phyloP scores from a whole-genome alignment of 2,888 invertebrate genomes.

The Drosophila pullipes region DNA sequence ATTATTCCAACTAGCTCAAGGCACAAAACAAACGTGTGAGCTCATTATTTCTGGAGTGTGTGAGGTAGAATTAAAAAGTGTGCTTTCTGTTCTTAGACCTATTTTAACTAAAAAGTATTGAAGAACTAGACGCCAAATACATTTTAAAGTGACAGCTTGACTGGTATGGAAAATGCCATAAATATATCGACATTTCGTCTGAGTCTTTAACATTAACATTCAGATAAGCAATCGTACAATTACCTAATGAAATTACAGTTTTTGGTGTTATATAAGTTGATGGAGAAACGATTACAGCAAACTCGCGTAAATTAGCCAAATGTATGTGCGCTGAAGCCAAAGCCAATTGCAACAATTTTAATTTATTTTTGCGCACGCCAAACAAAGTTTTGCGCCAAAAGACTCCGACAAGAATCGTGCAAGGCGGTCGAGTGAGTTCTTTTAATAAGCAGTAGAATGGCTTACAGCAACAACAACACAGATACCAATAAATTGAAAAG shows the following conservation, averaged over 20 bases:
- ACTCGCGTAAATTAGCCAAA: constrained; percentile 24
- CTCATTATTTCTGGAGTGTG: constrained; percentile 31
- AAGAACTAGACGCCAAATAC: background rate
- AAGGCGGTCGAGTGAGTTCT: constrained; percentile 19
- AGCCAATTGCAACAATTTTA: constrained; percentile 66
- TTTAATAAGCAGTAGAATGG: constrained; percentile 50
- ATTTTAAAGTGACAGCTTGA: background rate
- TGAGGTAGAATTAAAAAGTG: constrained; percentile 12
- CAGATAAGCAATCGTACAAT: constrained; percentile 1
- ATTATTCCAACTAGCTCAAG: constrained; percentile 32
- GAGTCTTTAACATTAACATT: background rate
- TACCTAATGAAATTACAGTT: background rate
- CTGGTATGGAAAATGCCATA: background rate
- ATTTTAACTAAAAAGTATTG: constrained; percentile 23
- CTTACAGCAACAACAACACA: constrained; percentile 27
- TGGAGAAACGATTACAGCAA: constrained; percentile 20
- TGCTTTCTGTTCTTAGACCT: constrained; percentile 1
- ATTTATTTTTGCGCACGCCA: constrained; percentile 57
- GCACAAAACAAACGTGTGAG: constrained; percentile 19
- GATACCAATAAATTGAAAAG: constrained; percentile 77
- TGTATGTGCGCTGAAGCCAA: constrained; percentile 31
- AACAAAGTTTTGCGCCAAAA: constrained; percentile 37
- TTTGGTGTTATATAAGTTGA: constrained; percentile 5
- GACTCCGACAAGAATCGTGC: constrained; percentile 16
- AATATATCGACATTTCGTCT: background rate